These are phyloP conservation scores for Araneus ventricosus DNA, from an alignment of 1,140 invertebrate species.

Conservation along the genomic window DNA sequence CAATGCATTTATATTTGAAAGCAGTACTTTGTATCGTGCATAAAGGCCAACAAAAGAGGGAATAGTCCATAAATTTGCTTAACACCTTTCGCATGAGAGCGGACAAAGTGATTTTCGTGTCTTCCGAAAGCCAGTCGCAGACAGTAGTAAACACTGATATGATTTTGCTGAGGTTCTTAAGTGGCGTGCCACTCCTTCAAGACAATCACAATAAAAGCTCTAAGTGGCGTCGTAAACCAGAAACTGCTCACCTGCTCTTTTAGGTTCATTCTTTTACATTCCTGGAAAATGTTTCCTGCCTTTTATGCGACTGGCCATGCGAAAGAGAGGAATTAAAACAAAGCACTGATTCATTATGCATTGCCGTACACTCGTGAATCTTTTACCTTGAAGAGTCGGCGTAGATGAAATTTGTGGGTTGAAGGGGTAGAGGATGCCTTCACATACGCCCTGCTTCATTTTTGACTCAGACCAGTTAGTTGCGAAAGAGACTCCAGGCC, in stretches of 20 bases:
- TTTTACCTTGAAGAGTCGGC: no score
- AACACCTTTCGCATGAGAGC: not conserved
- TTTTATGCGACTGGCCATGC: not conserved
- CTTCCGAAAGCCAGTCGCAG: not conserved
- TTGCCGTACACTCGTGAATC: no score
- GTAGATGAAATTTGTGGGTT: no score
- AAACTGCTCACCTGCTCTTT: constrained; percentile 6
- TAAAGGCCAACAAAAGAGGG: constrained; percentile 7
- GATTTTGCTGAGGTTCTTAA: constrained; percentile 9
- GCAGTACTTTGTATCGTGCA: not conserved
- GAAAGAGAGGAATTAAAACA: not conserved
- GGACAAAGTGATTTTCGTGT: constrained; percentile 8
- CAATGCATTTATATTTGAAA: not conserved
- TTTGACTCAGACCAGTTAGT: no score
- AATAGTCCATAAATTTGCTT: constrained; percentile 14
- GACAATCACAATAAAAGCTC: constrained; percentile 21
- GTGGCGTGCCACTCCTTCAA: constrained; percentile 5
- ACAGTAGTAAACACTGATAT: constrained; percentile 29
- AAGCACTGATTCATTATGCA: no score
- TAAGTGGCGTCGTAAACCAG: not conserved
- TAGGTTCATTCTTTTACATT: not conserved
- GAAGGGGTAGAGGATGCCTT: no score
- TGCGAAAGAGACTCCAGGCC: no score
- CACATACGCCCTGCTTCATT: no score
- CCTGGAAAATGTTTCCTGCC: not conserved